A percentile compares a stretch with the other conserved stretches of the same genome.
phyloP scores from a whole-genome alignment of 2,797 vertebrate species.

The Morelia viridis region DNA sequence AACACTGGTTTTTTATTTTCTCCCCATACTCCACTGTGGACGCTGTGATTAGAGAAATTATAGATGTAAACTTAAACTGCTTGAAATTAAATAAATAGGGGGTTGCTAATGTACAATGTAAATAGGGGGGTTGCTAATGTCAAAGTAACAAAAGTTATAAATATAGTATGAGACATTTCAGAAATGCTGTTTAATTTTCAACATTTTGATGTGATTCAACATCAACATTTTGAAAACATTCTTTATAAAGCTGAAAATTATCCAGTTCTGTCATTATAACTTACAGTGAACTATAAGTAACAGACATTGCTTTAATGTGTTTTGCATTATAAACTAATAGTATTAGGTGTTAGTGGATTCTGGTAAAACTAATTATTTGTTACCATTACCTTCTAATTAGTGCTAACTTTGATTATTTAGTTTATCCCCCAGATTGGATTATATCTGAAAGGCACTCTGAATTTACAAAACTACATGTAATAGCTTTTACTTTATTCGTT shows the following conservation, averaged over 20 bases:
- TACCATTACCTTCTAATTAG: slow-evolving; percentile 34
- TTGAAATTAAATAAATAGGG: neutral
- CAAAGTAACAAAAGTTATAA: neutral
- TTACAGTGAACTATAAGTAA: neutral
- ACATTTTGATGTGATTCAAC: neutral
- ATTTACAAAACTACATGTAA: neutral
- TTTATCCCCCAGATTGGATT: slow-evolving; percentile 44
- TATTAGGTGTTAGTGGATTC: neutral
- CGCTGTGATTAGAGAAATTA: neutral
- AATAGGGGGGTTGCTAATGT: neutral
- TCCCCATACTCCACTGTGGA: neutral
- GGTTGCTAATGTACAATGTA: neutral
- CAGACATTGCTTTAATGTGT: neutral
- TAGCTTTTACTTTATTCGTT: neutral
- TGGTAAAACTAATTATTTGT: slow-evolving; percentile 41
- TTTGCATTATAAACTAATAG: neutral
- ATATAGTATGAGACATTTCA: neutral
- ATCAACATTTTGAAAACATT: neutral
- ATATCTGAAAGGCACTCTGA: neutral
- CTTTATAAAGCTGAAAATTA: neutral
- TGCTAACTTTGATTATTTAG: slow-evolving; percentile 51
- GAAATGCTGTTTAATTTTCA: neutral
- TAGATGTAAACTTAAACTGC: neutral
- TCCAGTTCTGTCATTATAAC: neutral
- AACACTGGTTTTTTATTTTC: neutral